phyloP scores from a whole-genome alignment of 2,113 vertebrate genomes.

The Campylomormyrus numenius region DNA sequence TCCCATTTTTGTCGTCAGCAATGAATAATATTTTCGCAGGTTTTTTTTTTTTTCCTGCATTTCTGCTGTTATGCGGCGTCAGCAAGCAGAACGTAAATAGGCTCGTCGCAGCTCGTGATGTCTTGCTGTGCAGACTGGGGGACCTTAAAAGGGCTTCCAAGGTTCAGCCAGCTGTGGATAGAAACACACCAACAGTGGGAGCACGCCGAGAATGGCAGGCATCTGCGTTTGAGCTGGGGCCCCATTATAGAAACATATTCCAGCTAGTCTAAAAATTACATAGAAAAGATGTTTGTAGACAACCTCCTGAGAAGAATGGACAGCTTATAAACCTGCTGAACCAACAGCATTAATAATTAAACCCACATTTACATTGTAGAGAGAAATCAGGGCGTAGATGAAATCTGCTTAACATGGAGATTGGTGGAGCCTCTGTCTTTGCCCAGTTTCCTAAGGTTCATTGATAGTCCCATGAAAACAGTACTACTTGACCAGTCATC shows the following conservation, averaged over 20 bases:
- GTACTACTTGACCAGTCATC: background rate
- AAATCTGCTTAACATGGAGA: background rate
- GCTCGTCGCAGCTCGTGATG: background rate
- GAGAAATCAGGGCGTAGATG: background rate
- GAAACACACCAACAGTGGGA: background rate
- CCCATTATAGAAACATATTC: background rate
- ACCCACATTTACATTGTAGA: background rate
- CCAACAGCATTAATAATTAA: constrained; percentile 10
- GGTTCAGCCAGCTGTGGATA: background rate
- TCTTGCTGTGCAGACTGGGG: background rate
- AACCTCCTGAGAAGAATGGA: background rate
- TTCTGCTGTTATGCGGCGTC: background rate
- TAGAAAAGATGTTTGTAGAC: background rate
- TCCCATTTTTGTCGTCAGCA: background rate
- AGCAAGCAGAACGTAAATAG: background rate
- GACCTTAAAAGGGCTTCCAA: background rate
- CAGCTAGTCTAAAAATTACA: background rate
- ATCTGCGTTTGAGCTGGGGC: background rate
- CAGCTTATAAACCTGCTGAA: background rate
- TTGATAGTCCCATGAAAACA: background rate
- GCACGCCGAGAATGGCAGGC: background rate
- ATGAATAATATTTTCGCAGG: background rate
- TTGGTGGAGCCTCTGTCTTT: background rate
- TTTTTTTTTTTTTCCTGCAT: background rate
- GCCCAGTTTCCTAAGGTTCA: background rate